Conservation (phyloP, 2,113 vertebrate species). For the Phyllopteryx taeniolatus region DNA sequence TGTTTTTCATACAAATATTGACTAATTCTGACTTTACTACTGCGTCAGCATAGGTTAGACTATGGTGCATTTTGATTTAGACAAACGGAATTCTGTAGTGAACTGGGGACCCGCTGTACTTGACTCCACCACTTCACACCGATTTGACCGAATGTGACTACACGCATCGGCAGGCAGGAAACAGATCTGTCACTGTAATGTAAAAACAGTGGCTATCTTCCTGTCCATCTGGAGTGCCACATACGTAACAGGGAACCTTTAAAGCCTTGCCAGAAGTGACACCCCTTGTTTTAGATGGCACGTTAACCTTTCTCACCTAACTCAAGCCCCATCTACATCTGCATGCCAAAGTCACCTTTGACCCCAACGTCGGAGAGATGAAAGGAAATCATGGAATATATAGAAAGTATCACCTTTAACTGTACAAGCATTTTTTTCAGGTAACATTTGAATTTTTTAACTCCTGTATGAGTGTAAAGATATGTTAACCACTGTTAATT, state of each 20-base stretch:
- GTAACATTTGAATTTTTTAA: neutral
- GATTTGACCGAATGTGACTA: neutral
- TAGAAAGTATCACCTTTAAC: neutral
- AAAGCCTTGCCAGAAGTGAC: conserved; percentile 44
- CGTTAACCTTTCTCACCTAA: conserved; percentile 18
- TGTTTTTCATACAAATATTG: too few relatives aligned
- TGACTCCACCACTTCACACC: neutral
- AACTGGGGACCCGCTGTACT: neutral
- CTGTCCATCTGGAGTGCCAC: conserved; percentile 70
- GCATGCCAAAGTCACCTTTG: conserved; percentile 23
- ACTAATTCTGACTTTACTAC: too few relatives aligned
- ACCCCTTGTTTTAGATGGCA: conserved; percentile 26
- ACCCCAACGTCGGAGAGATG: neutral
- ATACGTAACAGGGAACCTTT: conserved; percentile 71
- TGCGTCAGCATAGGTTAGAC: too few relatives aligned
- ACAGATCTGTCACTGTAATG: conserved; percentile 65
- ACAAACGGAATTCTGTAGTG: neutral
- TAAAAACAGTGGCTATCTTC: conserved; percentile 72
- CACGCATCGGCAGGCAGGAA: conserved; percentile 57
- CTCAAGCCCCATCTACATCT: conserved; percentile 23
- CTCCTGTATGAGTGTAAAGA: neutral
- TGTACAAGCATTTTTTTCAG: neutral
- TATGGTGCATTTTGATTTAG: neutral
- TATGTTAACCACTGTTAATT: neutral
- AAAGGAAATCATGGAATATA: neutral